Evolutionary conservation across 2,113 vertebrate genomes (phyloP).

Genomic region (Syngnathus typhle): DNA sequence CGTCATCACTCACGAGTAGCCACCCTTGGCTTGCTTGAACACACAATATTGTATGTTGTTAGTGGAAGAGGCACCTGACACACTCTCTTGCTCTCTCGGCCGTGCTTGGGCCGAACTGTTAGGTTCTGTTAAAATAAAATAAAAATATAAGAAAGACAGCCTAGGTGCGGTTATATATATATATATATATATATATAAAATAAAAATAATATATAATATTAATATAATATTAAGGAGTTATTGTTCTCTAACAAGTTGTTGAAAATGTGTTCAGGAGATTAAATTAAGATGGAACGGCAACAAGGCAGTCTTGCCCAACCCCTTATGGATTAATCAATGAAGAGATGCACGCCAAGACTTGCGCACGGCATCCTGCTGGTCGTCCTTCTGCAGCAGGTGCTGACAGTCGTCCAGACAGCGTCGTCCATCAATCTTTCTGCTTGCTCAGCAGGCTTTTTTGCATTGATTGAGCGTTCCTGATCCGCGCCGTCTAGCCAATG

Average conservation of each 20-base stretch:
- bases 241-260: neutral
- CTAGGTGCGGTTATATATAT: too few relatives aligned
- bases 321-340: conserved; percentile 1
- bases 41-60: conserved; percentile 32
- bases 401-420: conserved; percentile 24
- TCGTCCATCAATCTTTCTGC: conserved; percentile 44
- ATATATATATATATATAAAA: too few relatives aligned
- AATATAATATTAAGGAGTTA: too few relatives aligned
- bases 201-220: too few relatives aligned
- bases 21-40: conserved; percentile 15
- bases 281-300: neutral
- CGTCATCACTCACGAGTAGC: conserved; percentile 30
- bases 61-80: conserved; percentile 53
- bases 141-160: neutral
- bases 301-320: neutral
- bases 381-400: conserved; percentile 1
- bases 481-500: conserved; percentile 23
- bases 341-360: neutral
- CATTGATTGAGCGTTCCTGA: conserved; percentile 19
- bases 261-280: neutral
- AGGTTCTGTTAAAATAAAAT: neutral
- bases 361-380: neutral
- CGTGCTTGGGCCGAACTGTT: neutral
- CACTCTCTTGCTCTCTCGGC: conserved; percentile 23
- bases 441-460: conserved; percentile 26